phyloP scores from a whole-genome alignment of 2,113 vertebrate genomes.

The Chionodraco myersi region DNA sequence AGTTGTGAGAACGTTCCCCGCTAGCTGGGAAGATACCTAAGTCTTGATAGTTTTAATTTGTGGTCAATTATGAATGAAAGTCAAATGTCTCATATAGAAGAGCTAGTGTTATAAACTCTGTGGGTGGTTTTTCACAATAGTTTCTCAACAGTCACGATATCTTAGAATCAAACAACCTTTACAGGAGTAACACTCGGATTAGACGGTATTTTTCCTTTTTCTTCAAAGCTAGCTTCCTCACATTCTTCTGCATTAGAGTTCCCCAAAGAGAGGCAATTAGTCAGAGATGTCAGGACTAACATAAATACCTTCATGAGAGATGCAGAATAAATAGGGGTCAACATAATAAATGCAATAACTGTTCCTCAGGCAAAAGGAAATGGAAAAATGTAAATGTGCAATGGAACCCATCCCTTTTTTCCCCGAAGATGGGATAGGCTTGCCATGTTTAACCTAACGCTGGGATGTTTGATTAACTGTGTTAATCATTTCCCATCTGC shows the following conservation, averaged over 20 bases:
- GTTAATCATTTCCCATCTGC: conserved; percentile 83
- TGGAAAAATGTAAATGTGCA: conserved; percentile 64
- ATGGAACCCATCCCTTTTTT: conserved; percentile 72
- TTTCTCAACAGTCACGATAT: conserved; percentile 39
- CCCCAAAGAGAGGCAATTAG: conserved; percentile 52
- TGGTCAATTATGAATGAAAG: conserved; percentile 24
- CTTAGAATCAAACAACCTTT: conserved; percentile 46
- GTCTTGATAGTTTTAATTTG: conserved; percentile 3
- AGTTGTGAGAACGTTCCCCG: no score
- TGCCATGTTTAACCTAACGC: conserved; percentile 80
- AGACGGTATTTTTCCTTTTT: conserved; percentile 31
- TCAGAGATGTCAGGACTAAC: conserved; percentile 43
- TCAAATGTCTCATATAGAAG: conserved; percentile 13
- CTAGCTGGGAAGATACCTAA: neutral
- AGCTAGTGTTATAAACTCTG: no score
- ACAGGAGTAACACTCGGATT: conserved; percentile 40
- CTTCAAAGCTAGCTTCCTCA: conserved; percentile 12
- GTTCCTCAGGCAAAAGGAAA: conserved; percentile 66
- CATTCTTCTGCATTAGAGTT: conserved; percentile 47
- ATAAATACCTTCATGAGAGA: conserved; percentile 64
- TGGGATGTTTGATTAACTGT: conserved; percentile 82
- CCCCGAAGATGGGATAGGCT: conserved; percentile 74
- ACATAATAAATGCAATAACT: conserved; percentile 68
- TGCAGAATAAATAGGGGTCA: conserved; percentile 67
- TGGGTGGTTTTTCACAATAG: conserved; percentile 10